phyloP scores from a whole-genome alignment of 2,113 vertebrate genomes.

The Patagioenas fasciata region DNA sequence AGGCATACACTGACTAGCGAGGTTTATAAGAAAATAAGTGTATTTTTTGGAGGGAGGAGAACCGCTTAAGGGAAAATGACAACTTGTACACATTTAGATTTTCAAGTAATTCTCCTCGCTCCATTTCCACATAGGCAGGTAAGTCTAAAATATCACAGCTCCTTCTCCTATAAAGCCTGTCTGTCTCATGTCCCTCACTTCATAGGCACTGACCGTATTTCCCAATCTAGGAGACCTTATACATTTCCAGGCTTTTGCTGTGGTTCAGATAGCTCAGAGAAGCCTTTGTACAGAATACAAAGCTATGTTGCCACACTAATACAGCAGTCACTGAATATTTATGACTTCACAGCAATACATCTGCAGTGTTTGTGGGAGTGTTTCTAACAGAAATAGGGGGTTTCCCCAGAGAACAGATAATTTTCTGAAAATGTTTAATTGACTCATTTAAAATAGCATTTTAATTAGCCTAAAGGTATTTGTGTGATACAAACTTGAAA shows the following conservation, averaged over 20 bases:
- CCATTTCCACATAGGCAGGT: rapidly evolving
- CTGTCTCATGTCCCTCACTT: background rate
- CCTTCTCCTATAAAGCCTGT: background rate
- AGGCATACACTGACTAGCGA: background rate
- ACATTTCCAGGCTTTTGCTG: background rate
- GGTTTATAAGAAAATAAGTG: background rate
- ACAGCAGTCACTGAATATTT: conserved; percentile 15
- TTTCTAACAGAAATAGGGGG: background rate
- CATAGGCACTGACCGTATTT: background rate
- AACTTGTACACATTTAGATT: background rate
- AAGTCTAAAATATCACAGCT: background rate
- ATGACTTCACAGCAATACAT: background rate
- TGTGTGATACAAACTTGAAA: background rate
- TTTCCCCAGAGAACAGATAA: background rate
- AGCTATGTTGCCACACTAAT: background rate
- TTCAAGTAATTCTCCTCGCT: background rate
- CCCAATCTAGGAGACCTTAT: background rate
- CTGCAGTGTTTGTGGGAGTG: background rate
- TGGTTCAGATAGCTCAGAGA: background rate
- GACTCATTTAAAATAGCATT: background rate
- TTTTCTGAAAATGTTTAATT: background rate
- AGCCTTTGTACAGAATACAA: background rate
- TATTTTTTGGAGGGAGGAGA: no score
- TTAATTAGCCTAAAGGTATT: background rate
- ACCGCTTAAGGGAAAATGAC: background rate